Conservation (phyloP, 2,888 invertebrate species). For the Bugulina stolonifera region DNA sequence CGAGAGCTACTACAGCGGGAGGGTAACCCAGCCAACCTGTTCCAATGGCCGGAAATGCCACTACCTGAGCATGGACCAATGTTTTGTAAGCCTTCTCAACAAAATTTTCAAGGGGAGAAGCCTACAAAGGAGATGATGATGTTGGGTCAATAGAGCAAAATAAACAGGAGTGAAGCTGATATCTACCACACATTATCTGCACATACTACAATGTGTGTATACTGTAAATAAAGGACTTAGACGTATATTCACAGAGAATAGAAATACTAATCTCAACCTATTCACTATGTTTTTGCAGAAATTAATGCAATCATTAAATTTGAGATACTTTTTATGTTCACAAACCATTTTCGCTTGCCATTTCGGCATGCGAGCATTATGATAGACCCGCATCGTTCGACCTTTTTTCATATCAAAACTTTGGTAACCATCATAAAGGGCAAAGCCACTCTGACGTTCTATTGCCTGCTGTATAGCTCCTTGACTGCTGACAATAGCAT, state of each 20-base stretch:
- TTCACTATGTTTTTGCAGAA: too few species aligned
- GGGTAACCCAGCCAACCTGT: not conserved
- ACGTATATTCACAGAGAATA: too few species aligned
- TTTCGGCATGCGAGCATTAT: not conserved
- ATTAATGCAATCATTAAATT: too few species aligned
- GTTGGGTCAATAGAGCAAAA: too few species aligned
- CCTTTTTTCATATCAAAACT: not conserved
- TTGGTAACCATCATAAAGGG: not conserved
- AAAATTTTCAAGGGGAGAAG: not conserved
- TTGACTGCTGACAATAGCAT: not conserved
- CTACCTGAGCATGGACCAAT: not conserved
- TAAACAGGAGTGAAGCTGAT: too few species aligned
- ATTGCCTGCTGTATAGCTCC: not conserved
- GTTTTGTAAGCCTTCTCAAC: not conserved
- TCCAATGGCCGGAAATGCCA: not conserved
- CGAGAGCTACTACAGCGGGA: not conserved
- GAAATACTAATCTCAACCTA: too few species aligned
- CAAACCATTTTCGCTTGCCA: too few species aligned
- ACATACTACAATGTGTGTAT: too few species aligned
- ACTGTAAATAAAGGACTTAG: too few species aligned
- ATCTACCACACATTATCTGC: too few species aligned
- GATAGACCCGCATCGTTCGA: not conserved
- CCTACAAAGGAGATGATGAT: not conserved
- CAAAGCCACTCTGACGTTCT: not conserved
- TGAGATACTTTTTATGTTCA: too few species aligned